These are phyloP conservation scores for Amphiprion percula DNA, from an alignment of 2,113 vertebrate genomes.

Conservation along the genomic window DNA sequence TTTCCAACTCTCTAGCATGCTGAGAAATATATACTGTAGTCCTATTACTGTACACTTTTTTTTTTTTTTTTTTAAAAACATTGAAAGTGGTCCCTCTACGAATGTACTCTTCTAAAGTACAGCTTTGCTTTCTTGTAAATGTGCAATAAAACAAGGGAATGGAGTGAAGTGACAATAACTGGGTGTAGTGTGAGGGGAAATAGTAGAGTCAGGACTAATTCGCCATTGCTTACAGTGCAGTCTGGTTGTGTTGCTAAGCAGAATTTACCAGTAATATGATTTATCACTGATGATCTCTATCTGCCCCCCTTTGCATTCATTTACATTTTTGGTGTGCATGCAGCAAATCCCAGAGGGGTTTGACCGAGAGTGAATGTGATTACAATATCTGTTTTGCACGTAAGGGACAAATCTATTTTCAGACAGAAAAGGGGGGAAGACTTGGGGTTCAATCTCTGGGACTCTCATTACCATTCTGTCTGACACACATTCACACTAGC, in stretches of 20 bases:
- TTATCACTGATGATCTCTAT: conserved; percentile 73
- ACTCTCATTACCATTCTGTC: conserved; percentile 74
- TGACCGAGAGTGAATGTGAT: conserved; percentile 44
- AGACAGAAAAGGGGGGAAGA: neutral
- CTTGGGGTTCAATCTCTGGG: conserved; percentile 57
- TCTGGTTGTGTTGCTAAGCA: conserved; percentile 60
- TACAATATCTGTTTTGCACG: conserved; percentile 66
- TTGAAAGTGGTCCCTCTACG: conserved; percentile 61
- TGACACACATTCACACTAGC: conserved; percentile 66
- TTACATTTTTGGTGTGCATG: conserved; percentile 69
- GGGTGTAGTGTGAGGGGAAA: conserved; percentile 31
- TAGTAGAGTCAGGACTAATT: conserved; percentile 55
- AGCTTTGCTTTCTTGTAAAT: conserved; percentile 74
- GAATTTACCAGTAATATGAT: conserved; percentile 69
- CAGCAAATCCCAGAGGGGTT: conserved; percentile 53
- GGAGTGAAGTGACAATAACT: conserved; percentile 54
- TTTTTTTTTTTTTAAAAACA: conserved; percentile 38
- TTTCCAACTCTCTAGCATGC: conserved; percentile 33
- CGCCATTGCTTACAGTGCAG: conserved; percentile 68
- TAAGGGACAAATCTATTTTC: conserved; percentile 70
- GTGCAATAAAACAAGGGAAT: conserved; percentile 71
- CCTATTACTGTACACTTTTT: conserved; percentile 34
- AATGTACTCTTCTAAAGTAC: conserved; percentile 48
- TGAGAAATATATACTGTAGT: conserved; percentile 43
- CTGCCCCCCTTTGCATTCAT: conserved; percentile 55